Conservation (phyloP, 1,140 invertebrate species). For the Zaprionus lachaisei region DNA sequence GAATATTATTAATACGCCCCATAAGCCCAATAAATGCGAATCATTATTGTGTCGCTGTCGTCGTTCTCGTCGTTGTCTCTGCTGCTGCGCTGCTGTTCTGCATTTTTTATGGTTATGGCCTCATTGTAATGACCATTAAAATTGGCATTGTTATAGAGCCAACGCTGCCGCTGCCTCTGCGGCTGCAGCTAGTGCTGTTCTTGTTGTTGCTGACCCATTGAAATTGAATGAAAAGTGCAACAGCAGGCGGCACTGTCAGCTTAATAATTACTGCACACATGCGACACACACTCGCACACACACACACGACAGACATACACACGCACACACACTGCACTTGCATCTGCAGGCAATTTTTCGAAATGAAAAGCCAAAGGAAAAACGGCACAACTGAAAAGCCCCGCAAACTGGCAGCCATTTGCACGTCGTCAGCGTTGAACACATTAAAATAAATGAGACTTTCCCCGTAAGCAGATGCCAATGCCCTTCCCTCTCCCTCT, state of each 20-base stretch:
- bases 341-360: constrained; percentile 69
- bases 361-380: constrained; percentile 42
- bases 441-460: constrained; percentile 82
- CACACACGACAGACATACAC: background rate
- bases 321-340: constrained; percentile 33
- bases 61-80: constrained; percentile 23
- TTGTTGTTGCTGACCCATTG: constrained; percentile 39
- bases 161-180: constrained; percentile 23
- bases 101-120: constrained; percentile 76
- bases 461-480: constrained; percentile 66
- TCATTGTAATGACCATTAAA: constrained; percentile 79
- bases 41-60: constrained; percentile 52
- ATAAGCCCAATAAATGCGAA: constrained; percentile 76
- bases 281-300: constrained; percentile 15
- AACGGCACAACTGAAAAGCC: constrained; percentile 52
- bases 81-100: constrained; percentile 25
- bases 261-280: constrained; percentile 71
- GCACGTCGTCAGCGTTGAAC: constrained; percentile 79
- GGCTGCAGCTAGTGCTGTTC: background rate
- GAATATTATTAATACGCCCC: constrained; percentile 80
- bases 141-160: constrained; percentile 76
- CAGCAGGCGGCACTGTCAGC: constrained; percentile 59
- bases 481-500: background rate
- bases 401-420: constrained; percentile 73
- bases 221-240: constrained; percentile 55